Percentiles rank a stretch among this genome's conserved stretches.
These are phyloP conservation scores for Hyposoter dolosus DNA, from an alignment of 2,888 invertebrate species.

Conservation along the genomic window DNA sequence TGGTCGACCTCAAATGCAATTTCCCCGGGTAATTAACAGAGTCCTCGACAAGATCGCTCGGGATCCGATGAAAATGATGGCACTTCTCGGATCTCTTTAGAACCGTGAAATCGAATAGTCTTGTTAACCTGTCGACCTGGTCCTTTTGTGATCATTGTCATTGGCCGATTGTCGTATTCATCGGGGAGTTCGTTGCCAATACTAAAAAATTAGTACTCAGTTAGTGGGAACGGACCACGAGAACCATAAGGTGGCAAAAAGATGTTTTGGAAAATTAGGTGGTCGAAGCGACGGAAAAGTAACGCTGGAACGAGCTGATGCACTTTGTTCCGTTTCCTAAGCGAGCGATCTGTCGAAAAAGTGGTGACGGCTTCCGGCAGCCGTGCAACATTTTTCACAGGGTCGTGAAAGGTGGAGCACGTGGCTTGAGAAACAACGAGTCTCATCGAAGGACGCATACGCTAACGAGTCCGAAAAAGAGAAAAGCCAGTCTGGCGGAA, in stretches of 20 bases:
- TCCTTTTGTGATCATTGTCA: not conserved
- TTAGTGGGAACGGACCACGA: not conserved
- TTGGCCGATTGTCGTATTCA: not conserved
- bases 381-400: not conserved
- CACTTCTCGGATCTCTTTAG: constrained; percentile 17
- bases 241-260: constrained; percentile 53
- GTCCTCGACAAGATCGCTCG: constrained; percentile 57
- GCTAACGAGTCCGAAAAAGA: constrained; percentile 23
- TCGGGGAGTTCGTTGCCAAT: too few species aligned
- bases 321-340: constrained; percentile 36
- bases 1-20: constrained; percentile 63
- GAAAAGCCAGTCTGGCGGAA: constrained; percentile 40
- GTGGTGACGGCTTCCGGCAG: not conserved
- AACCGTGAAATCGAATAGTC: constrained; percentile 40
- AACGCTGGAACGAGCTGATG: constrained; percentile 72
- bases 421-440: not conserved
- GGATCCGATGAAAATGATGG: constrained; percentile 65
- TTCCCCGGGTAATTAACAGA: constrained; percentile 63
- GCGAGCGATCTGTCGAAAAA: constrained; percentile 29
- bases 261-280: constrained; percentile 73
- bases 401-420: not conserved
- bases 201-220: not conserved
- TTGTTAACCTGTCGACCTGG: not conserved
- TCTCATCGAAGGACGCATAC: not conserved
- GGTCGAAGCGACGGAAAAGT: constrained; percentile 71